Evolutionary conservation across 1,140 invertebrate species (phyloP).

Genomic region (Stratiolaelaps scimitus): DNA sequence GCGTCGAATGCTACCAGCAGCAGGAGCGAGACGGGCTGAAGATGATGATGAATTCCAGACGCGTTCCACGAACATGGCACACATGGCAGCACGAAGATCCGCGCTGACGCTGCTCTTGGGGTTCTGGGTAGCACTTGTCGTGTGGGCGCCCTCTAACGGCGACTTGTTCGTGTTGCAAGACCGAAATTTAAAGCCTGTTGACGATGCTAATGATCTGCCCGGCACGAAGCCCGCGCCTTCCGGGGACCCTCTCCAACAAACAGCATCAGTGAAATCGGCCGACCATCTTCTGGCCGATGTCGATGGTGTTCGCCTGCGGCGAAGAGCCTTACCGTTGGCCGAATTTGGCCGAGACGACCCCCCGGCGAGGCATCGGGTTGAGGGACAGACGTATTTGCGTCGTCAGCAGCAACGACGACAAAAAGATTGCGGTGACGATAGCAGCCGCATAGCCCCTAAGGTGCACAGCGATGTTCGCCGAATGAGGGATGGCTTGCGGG

Average conservation of each 20-base stretch:
- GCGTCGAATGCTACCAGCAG: too few relatives aligned
- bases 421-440: too few relatives aligned
- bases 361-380: conserved; percentile 8
- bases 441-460: too few relatives aligned
- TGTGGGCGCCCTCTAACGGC: conserved; percentile 2
- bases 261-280: not conserved
- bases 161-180: too few relatives aligned
- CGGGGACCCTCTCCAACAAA: not conserved
- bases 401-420: too few relatives aligned
- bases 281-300: not conserved
- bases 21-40: too few relatives aligned
- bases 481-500: not conserved
- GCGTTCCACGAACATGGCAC: too few relatives aligned
- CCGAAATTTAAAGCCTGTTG: not conserved
- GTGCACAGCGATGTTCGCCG: not conserved
- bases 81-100: not conserved
- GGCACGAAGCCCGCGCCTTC: not conserved
- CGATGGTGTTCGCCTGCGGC: not conserved
- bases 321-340: too few relatives aligned
- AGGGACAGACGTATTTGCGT: not conserved
- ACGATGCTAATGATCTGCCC: not conserved
- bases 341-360: not conserved
- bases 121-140: not conserved
- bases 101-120: conserved; percentile 4
- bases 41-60: too few relatives aligned